These are phyloP conservation scores for Coregonus clupeaformis DNA, from an alignment of 2,113 vertebrate genomes.

Conservation along the genomic window DNA sequence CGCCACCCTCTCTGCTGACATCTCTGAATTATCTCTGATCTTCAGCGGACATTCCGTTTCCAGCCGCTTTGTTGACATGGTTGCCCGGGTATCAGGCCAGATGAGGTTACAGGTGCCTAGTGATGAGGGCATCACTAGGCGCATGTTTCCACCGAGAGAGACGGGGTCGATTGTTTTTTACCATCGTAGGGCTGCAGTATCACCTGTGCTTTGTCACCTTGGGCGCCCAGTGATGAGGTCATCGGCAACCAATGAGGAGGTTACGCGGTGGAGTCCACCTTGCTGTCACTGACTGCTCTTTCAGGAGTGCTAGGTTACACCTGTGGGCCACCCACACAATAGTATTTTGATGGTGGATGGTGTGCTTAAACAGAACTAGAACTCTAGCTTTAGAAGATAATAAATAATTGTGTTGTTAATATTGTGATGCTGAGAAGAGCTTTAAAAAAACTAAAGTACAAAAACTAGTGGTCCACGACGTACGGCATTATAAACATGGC, in stretches of 20 bases:
- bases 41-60: slow-evolving; percentile 33
- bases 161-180: neutral
- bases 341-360: no score
- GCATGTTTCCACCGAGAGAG: neutral
- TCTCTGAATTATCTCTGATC: slow-evolving; percentile 57
- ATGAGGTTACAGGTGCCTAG: slow-evolving; percentile 28
- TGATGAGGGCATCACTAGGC: neutral
- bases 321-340: no score
- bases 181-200: neutral
- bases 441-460: no score
- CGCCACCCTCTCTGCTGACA: slow-evolving; percentile 32
- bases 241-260: slow-evolving; percentile 11
- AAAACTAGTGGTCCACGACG: no score
- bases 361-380: no score
- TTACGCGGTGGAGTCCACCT: neutral
- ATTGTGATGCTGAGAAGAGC: no score
- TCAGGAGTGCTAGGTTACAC: no score
- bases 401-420: no score
- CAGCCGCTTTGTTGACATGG: slow-evolving; percentile 40
- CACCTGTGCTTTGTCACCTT: slow-evolving; percentile 13
- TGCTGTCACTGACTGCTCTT: neutral
- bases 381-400: no score
- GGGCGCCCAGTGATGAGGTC: slow-evolving; percentile 17
- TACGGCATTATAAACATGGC: no score
- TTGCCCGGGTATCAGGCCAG: slow-evolving; percentile 29